A percentile compares a stretch with the other conserved stretches of the same genome.
Conservation (phyloP, 2,797 vertebrate species). For the Parotocinclus haroldoi region DNA sequence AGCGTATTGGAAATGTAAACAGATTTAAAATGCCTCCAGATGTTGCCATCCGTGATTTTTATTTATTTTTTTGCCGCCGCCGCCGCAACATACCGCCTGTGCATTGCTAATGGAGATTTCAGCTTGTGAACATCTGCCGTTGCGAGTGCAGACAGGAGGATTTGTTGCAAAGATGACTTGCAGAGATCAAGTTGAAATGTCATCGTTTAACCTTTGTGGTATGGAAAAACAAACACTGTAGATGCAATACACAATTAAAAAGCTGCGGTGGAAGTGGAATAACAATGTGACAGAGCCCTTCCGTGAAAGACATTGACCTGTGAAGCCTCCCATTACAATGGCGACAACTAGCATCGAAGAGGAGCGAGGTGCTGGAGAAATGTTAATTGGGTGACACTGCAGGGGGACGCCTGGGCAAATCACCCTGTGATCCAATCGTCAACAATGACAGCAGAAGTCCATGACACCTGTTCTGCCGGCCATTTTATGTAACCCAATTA, state of each 20-base stretch:
- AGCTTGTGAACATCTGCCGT: slow-evolving; percentile 42
- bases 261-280: too few species aligned
- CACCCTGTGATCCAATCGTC: slow-evolving; percentile 40
- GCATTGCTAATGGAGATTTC: slow-evolving; percentile 50
- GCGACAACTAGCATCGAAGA: slow-evolving; percentile 46
- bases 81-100: slow-evolving; percentile 63
- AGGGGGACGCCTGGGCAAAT: slow-evolving; percentile 45
- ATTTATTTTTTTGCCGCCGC: too few species aligned
- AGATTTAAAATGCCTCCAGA: slow-evolving; percentile 83
- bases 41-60: slow-evolving; percentile 62
- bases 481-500: slow-evolving; percentile 58
- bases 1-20: too few species aligned
- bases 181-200: too few species aligned
- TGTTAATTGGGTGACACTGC: slow-evolving; percentile 61
- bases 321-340: slow-evolving; percentile 52
- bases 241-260: too few species aligned
- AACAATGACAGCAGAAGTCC: slow-evolving; percentile 26
- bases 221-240: too few species aligned
- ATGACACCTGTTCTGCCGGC: slow-evolving; percentile 42
- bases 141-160: slow-evolving; percentile 39
- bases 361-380: slow-evolving; percentile 45
- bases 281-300: slow-evolving; percentile 55
- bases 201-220: too few species aligned
- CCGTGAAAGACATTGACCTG: slow-evolving; percentile 60
- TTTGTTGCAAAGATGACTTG: neutral